These are phyloP conservation scores for Megalonaias nervosa DNA, from an alignment of 1,140 invertebrate species.

Conservation along the genomic window DNA sequence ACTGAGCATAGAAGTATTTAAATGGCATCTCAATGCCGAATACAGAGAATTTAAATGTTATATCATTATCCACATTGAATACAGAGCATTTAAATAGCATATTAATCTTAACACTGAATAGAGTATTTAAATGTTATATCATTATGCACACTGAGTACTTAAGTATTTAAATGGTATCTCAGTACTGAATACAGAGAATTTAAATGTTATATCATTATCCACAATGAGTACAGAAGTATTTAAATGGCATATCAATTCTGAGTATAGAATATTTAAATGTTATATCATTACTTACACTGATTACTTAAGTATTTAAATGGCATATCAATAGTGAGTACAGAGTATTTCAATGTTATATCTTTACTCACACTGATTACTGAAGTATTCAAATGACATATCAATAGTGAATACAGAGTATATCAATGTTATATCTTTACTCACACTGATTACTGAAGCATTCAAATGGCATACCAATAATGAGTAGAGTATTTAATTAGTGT, in stretches of 20 bases:
- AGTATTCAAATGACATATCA: not conserved
- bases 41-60: not conserved
- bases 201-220: too few species aligned
- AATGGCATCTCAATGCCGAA: not conserved
- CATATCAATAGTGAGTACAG: conserved; percentile 1
- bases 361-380: conserved; percentile 63
- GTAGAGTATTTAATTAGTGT: not conserved
- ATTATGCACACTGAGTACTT: too few species aligned
- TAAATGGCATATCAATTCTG: not conserved
- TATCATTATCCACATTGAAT: conserved; percentile 52
- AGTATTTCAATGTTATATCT: not conserved
- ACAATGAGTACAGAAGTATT: not conserved
- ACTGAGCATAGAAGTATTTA: not conserved
- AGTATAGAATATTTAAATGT: not conserved
- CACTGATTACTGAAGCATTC: conserved; percentile 57
- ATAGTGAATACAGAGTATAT: not conserved
- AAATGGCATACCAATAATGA: not conserved
- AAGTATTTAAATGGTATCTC: too few species aligned
- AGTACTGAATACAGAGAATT: too few species aligned
- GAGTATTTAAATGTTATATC: too few species aligned
- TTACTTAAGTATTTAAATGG: too few species aligned
- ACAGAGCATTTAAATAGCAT: too few species aligned
- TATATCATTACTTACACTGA: conserved; percentile 53
- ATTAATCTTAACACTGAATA: not conserved
- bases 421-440: conserved; percentile 33